Evolutionary conservation across 2,888 invertebrate genomes (phyloP).

Genomic region (Maniola hyperantus): DNA sequence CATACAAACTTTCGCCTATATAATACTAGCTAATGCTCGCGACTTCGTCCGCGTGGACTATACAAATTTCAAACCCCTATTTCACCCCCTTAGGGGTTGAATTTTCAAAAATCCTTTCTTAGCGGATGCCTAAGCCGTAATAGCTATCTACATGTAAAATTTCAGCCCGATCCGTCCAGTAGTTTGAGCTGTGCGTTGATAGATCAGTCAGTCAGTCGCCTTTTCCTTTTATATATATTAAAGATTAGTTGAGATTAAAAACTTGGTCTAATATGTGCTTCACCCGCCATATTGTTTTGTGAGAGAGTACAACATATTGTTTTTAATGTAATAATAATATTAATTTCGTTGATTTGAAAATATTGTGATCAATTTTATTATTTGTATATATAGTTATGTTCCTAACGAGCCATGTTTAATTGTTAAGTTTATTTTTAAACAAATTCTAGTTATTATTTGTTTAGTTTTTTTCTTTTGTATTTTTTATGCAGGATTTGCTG

Average conservation of each 20-base stretch:
- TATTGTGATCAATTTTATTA: slow-evolving; percentile 47
- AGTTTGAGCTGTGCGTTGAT: no score
- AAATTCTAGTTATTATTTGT: slow-evolving; percentile 39
- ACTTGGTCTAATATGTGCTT: background rate
- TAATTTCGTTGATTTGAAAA: slow-evolving; percentile 43
- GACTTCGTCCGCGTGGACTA: no score
- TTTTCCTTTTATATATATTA: no score
- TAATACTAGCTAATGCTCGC: no score
- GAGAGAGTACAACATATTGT: slow-evolving; percentile 44
- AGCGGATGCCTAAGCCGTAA: no score
- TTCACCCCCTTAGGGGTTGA: no score
- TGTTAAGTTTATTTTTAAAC: slow-evolving; percentile 47
- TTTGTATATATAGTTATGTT: slow-evolving; percentile 49
- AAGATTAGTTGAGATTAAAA: background rate
- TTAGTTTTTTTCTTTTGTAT: slow-evolving; percentile 38
- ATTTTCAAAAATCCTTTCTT: no score
- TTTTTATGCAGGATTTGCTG: slow-evolving; percentile 37
- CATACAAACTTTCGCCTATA: no score
- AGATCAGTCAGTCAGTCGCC: no score
- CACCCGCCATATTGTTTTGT: slow-evolving; percentile 29
- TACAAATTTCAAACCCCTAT: no score
- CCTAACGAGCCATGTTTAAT: slow-evolving; percentile 48
- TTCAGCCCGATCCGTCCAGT: no score
- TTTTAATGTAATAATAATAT: slow-evolving; percentile 35
- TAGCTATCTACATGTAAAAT: no score